Conservation (phyloP, 1,140 invertebrate species). For the Ceratitis capitata region DNA sequence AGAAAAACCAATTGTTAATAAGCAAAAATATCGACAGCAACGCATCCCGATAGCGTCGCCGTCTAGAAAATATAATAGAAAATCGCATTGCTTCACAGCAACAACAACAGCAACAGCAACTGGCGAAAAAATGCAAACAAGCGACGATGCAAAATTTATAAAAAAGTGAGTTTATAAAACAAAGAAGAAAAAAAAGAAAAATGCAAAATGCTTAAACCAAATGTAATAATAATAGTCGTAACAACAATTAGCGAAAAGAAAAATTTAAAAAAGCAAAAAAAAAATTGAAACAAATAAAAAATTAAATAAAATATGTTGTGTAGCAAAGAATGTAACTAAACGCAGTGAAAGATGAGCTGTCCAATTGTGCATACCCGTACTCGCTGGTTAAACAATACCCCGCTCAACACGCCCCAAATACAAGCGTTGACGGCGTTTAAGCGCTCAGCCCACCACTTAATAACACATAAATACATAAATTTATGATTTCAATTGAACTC, state of each 20-base stretch:
- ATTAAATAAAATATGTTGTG: background rate
- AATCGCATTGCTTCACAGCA: background rate
- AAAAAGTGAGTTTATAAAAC: constrained; percentile 69
- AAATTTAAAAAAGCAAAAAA: constrained; percentile 31
- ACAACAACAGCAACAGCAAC: constrained; percentile 38
- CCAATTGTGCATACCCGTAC: constrained; percentile 20
- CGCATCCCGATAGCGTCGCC: constrained; percentile 30
- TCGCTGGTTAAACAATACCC: background rate
- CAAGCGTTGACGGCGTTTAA: background rate
- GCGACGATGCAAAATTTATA: constrained; percentile 72
- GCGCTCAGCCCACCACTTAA: background rate
- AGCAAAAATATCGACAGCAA: constrained; percentile 14
- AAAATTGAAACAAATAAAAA: constrained; percentile 23
- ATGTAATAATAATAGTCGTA: background rate
- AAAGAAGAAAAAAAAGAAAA: constrained; percentile 34
- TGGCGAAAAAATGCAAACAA: constrained; percentile 66
- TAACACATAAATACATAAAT: background rate
- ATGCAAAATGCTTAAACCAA: constrained; percentile 41
- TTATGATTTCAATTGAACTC: background rate
- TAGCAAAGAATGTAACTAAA: background rate
- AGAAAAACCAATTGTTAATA: constrained; percentile 38
- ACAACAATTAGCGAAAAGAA: constrained; percentile 24
- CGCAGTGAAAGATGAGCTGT: constrained; percentile 32
- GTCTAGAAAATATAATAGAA: background rate
- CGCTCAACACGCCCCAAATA: background rate